Conservation (phyloP, 2,888 invertebrate species). For the Trachelus stipa region DNA sequence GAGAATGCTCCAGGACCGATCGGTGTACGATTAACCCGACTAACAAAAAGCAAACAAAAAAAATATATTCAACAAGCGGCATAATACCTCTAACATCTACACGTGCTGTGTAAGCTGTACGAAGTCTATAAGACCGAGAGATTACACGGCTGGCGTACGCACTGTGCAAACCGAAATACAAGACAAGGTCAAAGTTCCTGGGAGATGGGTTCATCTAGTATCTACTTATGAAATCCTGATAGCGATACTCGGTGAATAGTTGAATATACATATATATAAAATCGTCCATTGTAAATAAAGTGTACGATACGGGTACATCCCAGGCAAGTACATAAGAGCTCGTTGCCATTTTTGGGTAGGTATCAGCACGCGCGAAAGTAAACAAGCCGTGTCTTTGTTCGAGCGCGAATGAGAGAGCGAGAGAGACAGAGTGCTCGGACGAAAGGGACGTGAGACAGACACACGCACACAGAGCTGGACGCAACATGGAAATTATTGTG, state of each 20-base stretch:
- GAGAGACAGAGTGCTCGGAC: constrained; percentile 7
- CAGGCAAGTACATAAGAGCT: neutral
- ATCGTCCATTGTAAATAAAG: neutral
- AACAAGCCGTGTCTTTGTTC: neutral
- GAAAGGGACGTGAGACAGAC: constrained; percentile 6
- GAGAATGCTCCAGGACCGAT: neutral
- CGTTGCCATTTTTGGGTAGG: neutral
- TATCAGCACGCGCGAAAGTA: neutral
- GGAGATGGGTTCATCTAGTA: neutral
- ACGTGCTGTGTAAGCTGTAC: neutral
- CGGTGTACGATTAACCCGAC: neutral
- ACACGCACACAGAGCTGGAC: constrained; percentile 7
- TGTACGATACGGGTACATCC: neutral
- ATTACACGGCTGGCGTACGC: neutral
- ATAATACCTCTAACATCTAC: neutral
- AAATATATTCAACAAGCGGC: neutral
- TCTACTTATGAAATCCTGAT: neutral
- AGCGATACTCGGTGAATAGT: neutral
- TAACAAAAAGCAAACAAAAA: neutral
- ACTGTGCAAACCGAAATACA: neutral
- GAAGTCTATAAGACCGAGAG: neutral
- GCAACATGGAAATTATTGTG: constrained; percentile 8
- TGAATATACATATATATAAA: neutral
- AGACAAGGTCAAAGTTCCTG: neutral
- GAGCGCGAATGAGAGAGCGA: constrained; percentile 12